These are phyloP conservation scores for Phrynosoma platyrhinos DNA, from an alignment of 2,113 vertebrate species.

Conservation along the genomic window DNA sequence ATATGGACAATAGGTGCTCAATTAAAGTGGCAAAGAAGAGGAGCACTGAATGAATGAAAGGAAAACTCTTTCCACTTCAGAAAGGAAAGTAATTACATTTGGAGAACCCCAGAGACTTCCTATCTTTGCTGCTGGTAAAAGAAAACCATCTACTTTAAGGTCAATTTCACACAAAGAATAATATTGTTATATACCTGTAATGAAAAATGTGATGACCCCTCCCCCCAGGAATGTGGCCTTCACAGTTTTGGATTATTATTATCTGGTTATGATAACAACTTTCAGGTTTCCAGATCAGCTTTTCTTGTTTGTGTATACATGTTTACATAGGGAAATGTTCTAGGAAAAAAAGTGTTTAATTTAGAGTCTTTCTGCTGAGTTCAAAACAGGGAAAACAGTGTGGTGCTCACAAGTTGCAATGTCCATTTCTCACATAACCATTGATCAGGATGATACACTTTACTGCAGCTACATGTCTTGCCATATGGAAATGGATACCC, in stretches of 20 bases:
- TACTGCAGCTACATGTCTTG: not conserved
- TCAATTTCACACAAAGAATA: constrained; percentile 51
- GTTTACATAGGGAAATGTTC: constrained; percentile 9
- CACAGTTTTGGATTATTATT: constrained; percentile 28
- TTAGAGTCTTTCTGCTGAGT: not conserved
- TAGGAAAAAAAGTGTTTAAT: not conserved
- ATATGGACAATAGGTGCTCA: constrained; percentile 29
- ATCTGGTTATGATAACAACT: constrained; percentile 26
- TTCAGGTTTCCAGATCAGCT: accelerated
- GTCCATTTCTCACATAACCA: not conserved
- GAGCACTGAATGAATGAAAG: constrained; percentile 45
- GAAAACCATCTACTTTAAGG: constrained; percentile 49
- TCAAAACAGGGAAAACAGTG: not conserved
- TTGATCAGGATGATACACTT: not conserved
- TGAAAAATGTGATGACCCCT: constrained; percentile 29
- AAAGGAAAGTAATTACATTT: constrained; percentile 47
- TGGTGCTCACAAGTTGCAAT: not conserved
- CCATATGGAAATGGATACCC: not conserved
- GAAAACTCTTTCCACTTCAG: not conserved
- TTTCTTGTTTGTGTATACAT: not conserved
- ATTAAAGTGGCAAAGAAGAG: constrained; percentile 23
- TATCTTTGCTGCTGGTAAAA: constrained; percentile 35
- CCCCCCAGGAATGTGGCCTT: constrained; percentile 24
- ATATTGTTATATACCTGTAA: constrained; percentile 33
- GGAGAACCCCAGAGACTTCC: constrained; percentile 41